phyloP scores from a whole-genome alignment of 2,888 invertebrate genomes.

The Melolontha melolontha region DNA sequence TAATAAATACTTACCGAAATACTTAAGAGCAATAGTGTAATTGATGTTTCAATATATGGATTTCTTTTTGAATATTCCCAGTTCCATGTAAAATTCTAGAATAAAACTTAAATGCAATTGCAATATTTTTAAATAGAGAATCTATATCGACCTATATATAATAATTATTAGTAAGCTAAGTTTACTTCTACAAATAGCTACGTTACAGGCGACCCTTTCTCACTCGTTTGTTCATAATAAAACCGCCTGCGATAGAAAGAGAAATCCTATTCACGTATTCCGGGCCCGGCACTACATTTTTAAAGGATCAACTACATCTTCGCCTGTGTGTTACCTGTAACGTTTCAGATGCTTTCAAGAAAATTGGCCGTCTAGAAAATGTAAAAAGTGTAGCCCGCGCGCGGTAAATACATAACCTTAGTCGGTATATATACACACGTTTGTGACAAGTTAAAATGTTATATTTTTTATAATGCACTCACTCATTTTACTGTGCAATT shows the following conservation, averaged over 20 bases:
- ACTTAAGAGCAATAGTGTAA: too few species aligned
- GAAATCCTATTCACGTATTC: constrained; percentile 40
- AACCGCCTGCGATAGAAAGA: constrained; percentile 38
- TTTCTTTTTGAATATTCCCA: too few species aligned
- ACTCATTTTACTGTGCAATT: constrained; percentile 47
- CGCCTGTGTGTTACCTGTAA: constrained; percentile 57
- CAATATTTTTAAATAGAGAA: constrained; percentile 56
- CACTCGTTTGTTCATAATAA: constrained; percentile 31
- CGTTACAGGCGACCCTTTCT: constrained; percentile 28
- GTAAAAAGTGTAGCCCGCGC: constrained; percentile 50
- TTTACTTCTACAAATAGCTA: constrained; percentile 1
- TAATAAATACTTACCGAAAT: too few species aligned
- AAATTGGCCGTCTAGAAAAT: constrained; percentile 58
- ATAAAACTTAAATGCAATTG: constrained; percentile 48
- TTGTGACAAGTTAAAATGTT: constrained; percentile 52
- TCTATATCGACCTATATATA: constrained; percentile 42
- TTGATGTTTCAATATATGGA: too few species aligned
- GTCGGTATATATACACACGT: constrained; percentile 48
- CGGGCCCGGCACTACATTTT: constrained; percentile 59
- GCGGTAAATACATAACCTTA: constrained; percentile 48
- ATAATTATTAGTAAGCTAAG: constrained; percentile 49
- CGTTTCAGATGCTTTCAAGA: constrained; percentile 62
- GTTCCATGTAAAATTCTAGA: too few species aligned
- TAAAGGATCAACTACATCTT: constrained; percentile 62
- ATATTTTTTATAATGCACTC: constrained; percentile 49